Evolutionary conservation across 2,888 invertebrate species (phyloP).

Genomic region (Nephrotoma appendiculata): DNA sequence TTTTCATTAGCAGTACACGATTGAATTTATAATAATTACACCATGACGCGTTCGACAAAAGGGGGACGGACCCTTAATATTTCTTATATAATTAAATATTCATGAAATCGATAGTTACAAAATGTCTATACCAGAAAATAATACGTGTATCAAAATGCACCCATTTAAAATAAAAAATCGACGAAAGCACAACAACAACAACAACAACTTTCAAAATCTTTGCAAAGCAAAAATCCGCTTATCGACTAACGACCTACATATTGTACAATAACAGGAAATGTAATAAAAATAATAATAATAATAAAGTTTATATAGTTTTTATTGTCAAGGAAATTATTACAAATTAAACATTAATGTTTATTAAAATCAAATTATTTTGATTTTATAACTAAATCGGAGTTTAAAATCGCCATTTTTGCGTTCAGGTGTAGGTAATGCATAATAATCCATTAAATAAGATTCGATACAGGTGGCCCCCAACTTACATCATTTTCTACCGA

Average conservation of each 20-base stretch:
- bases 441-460: background rate
- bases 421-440: background rate
- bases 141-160: no score
- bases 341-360: background rate
- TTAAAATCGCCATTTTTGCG: background rate
- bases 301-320: background rate
- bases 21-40: background rate
- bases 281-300: background rate
- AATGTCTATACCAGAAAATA: no score
- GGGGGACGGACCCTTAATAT: background rate
- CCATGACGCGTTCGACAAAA: background rate
- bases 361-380: background rate
- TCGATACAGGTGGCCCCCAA: no score
- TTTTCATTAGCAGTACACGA: background rate
- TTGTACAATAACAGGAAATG: background rate
- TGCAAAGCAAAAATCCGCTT: background rate
- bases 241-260: background rate
- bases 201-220: background rate
- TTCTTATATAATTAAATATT: background rate
- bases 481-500: no score
- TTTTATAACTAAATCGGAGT: background rate
- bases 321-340: background rate
- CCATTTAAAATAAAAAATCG: no score
- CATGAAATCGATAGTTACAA: background rate
- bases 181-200: no score